Base-by-base conservation (phyloP, 2,888 invertebrate genomes). In the Adineta ricciae region DNA sequence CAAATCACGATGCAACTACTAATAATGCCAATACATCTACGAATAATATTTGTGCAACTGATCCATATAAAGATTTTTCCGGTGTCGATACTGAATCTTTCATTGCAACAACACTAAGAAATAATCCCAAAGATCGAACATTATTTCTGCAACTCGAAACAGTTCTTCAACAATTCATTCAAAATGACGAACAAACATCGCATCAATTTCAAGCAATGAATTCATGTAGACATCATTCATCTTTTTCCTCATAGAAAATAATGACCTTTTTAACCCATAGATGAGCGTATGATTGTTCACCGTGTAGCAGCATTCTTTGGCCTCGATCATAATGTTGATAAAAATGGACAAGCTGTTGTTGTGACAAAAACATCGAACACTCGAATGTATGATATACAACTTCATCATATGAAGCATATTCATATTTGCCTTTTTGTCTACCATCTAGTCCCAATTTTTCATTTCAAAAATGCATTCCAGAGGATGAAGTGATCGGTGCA, bases 281-380 rank as follows among this genome's bases (percentile, higher is more conserved):
- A 64, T 64, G 64, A 64, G 32, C 93, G 97, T 50, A 96, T 97
- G 96, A 91, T 97, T 88, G 95, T 97, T 2, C 97, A 97, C 90
- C 93, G 97, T 52, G 94, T 95, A 86, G 96, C 97, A 0, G 94
- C 96, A 32, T 95, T 95, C 89, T 97, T 96, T 91, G 96, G 96
- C 85, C 93, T 97, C 92, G 95, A 95, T 85, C 97, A 97, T 90
- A 95, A 96, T 89, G 94, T 96, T 38, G 97, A 97, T 91, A 93
- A 94, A 87, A 92, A 93, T 27, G 95, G 94, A 86, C 94, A 93
- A 90, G 93, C 93, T 84, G 93, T 96, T 84, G 90, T 91, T 84
- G 95, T 95, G 87, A 92, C 91, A 88, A 94, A 95, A 89, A 95
- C 94, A 84, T 92, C 92, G 87, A 92, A 92, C 88, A 94, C 93